Conservation (phyloP, 2,888 invertebrate species). For the Caenorhabditis becei region DNA sequence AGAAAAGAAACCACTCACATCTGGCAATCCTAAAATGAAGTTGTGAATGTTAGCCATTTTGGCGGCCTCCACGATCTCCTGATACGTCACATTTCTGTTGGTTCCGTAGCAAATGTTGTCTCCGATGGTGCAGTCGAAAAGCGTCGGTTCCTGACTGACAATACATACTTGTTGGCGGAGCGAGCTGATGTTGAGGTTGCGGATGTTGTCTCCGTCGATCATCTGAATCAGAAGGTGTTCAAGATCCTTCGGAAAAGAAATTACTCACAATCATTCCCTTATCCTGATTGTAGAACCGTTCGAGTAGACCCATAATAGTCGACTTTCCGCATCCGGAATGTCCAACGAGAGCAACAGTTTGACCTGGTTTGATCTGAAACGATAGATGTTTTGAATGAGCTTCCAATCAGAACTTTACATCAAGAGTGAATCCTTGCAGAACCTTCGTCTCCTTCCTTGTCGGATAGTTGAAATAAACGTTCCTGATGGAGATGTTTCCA, state of each 20-base stretch:
- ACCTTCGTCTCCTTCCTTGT: slow-evolving; percentile 81
- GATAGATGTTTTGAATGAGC: too few relatives aligned
- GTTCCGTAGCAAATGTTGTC: slow-evolving; percentile 93
- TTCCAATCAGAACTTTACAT: slow-evolving; percentile 52
- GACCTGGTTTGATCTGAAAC: slow-evolving; percentile 71
- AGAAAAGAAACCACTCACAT: slow-evolving; percentile 36
- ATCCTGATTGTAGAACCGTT: slow-evolving; percentile 90
- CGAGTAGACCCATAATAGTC: slow-evolving; percentile 84
- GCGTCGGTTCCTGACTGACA: slow-evolving; percentile 71
- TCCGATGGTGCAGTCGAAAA: slow-evolving; percentile 76
- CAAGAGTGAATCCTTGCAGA: slow-evolving; percentile 81
- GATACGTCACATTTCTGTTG: slow-evolving; percentile 73
- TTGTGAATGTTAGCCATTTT: slow-evolving; percentile 83
- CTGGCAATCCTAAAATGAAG: slow-evolving; percentile 83
- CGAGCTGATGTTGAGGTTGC: slow-evolving; percentile 86
- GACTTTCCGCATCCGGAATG: slow-evolving; percentile 82
- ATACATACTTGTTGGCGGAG: slow-evolving; percentile 86
- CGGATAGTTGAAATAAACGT: slow-evolving; percentile 83
- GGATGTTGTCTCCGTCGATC: slow-evolving; percentile 84
- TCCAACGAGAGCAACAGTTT: slow-evolving; percentile 80
- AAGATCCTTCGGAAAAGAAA: neutral
- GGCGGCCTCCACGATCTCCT: slow-evolving; percentile 82
- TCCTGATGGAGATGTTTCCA: slow-evolving; percentile 82
- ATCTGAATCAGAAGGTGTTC: slow-evolving; percentile 82
- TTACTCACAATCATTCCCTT: slow-evolving; percentile 85